These are phyloP conservation scores for Zapornia atra DNA, from an alignment of 2,113 vertebrate genomes.

Conservation along the genomic window DNA sequence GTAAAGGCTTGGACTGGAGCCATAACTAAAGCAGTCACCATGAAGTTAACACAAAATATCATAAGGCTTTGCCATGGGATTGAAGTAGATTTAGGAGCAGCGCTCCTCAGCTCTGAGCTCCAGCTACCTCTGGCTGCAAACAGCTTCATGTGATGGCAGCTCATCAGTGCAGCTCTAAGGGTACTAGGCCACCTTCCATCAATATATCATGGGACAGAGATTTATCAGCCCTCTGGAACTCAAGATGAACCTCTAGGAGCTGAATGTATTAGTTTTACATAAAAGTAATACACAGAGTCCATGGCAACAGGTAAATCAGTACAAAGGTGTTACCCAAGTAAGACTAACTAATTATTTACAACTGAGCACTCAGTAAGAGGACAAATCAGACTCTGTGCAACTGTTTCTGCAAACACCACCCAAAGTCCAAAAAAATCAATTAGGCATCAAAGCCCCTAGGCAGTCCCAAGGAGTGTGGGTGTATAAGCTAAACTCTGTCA, in stretches of 20 bases:
- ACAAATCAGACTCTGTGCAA: background rate
- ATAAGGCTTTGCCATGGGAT: background rate
- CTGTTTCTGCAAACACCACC: background rate
- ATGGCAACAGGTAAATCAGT: accelerated
- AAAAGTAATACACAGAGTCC: background rate
- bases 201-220: accelerated
- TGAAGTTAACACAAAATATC: background rate
- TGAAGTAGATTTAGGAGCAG: background rate
- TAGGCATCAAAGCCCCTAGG: background rate
- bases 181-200: background rate
- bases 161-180: background rate
- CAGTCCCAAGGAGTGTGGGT: background rate
- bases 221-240: background rate
- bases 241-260: background rate
- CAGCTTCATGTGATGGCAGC: background rate
- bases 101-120: background rate
- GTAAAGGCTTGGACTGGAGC: background rate
- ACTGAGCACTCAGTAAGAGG: background rate
- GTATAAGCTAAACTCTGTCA: background rate
- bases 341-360: background rate
- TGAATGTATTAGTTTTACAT: background rate
- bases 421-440: background rate
- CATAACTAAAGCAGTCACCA: background rate
- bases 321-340: background rate
- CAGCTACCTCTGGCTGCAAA: background rate